A percentile compares a stretch with the other conserved stretches of the same genome.
phyloP scores from a whole-genome alignment of 1,140 invertebrate genomes.

The Lepidurus packardi region DNA sequence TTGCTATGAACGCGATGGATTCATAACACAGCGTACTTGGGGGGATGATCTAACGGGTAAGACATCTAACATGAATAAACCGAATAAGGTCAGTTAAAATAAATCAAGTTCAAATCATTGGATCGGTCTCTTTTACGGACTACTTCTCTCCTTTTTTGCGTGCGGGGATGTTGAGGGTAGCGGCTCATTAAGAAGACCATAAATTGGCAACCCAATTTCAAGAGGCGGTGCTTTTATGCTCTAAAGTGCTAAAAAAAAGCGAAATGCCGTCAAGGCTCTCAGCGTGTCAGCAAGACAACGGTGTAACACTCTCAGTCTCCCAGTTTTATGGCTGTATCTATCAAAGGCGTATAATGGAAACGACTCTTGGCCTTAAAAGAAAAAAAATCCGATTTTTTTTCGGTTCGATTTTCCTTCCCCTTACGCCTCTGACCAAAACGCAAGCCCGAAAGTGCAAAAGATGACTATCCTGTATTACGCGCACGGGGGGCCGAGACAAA shows the following conservation, averaged over 20 bases:
- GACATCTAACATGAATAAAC: too few relatives aligned
- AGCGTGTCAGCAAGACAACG: slow-evolving; percentile 9
- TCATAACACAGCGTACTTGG: too few relatives aligned
- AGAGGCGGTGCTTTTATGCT: slow-evolving; percentile 12
- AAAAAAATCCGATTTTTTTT: too few relatives aligned
- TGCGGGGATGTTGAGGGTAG: not conserved
- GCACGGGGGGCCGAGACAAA: not conserved
- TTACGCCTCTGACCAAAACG: too few relatives aligned
- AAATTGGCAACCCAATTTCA: slow-evolving; percentile 15
- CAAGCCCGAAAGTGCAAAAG: not conserved
- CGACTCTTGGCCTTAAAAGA: slow-evolving; percentile 13
- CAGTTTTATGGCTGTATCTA: slow-evolving; percentile 16
- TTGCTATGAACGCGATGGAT: too few relatives aligned
- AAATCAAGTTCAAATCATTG: too few relatives aligned
- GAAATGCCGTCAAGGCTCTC: not conserved
- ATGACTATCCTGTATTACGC: not conserved
- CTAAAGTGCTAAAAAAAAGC: slow-evolving; percentile 11
- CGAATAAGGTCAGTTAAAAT: too few relatives aligned
- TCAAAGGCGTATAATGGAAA: slow-evolving; percentile 15
- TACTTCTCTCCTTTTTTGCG: not conserved
- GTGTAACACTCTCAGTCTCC: not conserved
- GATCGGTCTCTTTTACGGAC: too few relatives aligned
- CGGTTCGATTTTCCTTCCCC: too few relatives aligned
- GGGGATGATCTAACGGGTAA: too few relatives aligned
- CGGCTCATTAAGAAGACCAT: slow-evolving; percentile 19